Evolutionary conservation across 2,797 vertebrate species (phyloP).

Genomic region (Intellagama lesueurii): DNA sequence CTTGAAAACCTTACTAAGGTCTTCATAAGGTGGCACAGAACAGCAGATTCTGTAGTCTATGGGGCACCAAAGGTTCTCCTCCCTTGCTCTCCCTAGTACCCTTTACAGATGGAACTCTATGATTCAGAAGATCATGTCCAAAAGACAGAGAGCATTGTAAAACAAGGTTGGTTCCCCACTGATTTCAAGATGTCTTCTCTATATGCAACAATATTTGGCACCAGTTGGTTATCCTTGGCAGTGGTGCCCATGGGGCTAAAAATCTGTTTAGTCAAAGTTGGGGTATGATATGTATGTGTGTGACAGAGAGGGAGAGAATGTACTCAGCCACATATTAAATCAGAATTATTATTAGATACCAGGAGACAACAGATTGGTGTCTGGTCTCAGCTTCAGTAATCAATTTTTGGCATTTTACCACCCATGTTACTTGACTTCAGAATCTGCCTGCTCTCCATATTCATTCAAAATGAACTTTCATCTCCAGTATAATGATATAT

Average conservation of each 20-base stretch:
- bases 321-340: conserved; percentile 19
- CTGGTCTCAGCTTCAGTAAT: background rate
- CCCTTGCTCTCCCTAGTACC: background rate
- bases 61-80: no score
- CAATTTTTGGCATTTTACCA: conserved; percentile 54
- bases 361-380: conserved; percentile 51
- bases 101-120: background rate
- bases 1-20: background rate
- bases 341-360: conserved; percentile 29
- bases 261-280: background rate
- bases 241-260: background rate
- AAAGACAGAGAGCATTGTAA: background rate
- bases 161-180: background rate
- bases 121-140: background rate
- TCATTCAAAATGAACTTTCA: conserved; percentile 75
- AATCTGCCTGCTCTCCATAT: conserved; percentile 61
- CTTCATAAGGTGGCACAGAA: background rate
- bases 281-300: no score
- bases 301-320: background rate
- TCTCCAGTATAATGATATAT: conserved; percentile 71
- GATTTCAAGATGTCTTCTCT: background rate
- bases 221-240: background rate
- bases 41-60: background rate
- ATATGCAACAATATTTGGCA: background rate
- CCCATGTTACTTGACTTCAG: conserved; percentile 63